These are phyloP conservation scores for Tetragonula carbonaria DNA, from an alignment of 2,888 invertebrate species.

Conservation along the genomic window DNA sequence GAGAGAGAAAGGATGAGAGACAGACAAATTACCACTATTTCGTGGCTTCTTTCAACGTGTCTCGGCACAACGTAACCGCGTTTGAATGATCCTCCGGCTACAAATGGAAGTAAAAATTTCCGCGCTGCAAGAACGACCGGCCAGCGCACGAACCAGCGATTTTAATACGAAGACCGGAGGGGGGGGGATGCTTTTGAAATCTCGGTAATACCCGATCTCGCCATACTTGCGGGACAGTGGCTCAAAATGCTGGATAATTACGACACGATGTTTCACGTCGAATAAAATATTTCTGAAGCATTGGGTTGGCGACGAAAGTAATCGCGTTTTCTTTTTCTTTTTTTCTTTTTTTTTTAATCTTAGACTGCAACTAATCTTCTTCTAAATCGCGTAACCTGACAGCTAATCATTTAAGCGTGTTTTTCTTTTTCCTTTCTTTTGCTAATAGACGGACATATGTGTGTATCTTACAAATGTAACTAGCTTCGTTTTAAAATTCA, in stretches of 20 bases:
- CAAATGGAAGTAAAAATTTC: constrained; percentile 22
- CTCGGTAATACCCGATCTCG: not conserved
- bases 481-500: no score
- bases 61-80: constrained; percentile 19
- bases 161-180: not conserved
- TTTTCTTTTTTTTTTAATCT: no score
- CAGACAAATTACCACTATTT: constrained; percentile 40
- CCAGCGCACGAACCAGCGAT: not conserved
- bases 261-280: not conserved
- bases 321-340: no score
- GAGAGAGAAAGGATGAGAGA: not conserved
- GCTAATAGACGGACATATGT: no score
- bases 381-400: no score
- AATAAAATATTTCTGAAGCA: not conserved
- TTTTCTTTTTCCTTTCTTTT: no score
- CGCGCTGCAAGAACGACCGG: not conserved
- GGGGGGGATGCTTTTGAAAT: constrained; percentile 1
- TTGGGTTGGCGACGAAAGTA: no score
- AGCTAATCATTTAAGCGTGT: no score
- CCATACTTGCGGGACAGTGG: no score
- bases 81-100: constrained; percentile 10
- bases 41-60: not conserved
- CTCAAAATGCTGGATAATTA: not conserved
- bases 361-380: no score
- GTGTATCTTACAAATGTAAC: no score